phyloP scores from a whole-genome alignment of 2,797 vertebrate species.

The Arrhamphus sclerolepis region DNA sequence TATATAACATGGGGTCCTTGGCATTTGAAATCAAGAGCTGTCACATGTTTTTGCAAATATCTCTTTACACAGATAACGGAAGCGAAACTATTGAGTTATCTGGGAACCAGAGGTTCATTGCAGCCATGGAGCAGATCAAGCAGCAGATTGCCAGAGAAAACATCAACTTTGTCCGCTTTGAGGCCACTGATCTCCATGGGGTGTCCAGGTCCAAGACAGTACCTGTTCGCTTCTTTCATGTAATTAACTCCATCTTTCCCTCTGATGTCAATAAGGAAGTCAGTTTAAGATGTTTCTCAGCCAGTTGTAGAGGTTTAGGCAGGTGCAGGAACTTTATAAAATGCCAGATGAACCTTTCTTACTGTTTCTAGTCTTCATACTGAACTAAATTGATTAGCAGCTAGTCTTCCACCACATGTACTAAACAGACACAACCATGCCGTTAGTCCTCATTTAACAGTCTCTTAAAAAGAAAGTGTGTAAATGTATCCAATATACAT shows the following conservation, averaged over 20 bases:
- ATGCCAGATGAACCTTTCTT: too few species aligned
- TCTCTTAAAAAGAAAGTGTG: too few species aligned
- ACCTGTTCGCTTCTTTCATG: conserved; percentile 92
- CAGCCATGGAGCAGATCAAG: conserved; percentile 89
- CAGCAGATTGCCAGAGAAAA: conserved; percentile 89
- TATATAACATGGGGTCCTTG: background rate
- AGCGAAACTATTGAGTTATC: conserved; percentile 65
- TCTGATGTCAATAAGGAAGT: too few species aligned
- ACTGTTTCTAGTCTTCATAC: too few species aligned
- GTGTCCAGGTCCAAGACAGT: conserved; percentile 93
- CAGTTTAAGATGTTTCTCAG: too few species aligned
- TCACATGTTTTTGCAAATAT: conserved; percentile 18
- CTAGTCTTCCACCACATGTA: too few species aligned
- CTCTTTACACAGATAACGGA: conserved; percentile 74
- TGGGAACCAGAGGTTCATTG: conserved; percentile 72
- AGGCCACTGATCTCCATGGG: conserved; percentile 92
- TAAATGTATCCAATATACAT: too few species aligned
- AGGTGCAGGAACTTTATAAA: too few species aligned
- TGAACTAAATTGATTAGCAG: too few species aligned
- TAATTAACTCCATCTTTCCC: conserved; percentile 63
- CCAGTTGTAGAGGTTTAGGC: too few species aligned
- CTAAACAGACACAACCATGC: too few species aligned
- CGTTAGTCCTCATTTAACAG: too few species aligned
- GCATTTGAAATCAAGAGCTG: background rate
- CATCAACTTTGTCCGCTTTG: conserved; percentile 90